Evolutionary conservation across 1,140 invertebrate genomes (phyloP).

Genomic region (Heliconius hewitsoni): DNA sequence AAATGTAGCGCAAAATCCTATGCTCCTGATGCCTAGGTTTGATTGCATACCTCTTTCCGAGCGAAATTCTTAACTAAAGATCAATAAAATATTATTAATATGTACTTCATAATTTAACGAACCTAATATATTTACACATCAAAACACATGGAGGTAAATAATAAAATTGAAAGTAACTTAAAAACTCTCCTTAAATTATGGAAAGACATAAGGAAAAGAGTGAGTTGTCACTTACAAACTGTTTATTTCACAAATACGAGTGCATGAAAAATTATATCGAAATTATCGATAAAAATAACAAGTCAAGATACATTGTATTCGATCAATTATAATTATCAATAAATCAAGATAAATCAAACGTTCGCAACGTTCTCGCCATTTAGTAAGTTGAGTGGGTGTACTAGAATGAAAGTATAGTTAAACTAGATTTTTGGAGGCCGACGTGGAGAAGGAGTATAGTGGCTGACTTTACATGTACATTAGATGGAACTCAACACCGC

Average conservation of each 20-base stretch:
- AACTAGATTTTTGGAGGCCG: neutral
- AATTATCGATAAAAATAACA: neutral
- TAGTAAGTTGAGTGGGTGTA: neutral
- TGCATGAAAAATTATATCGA: neutral
- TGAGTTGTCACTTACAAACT: neutral
- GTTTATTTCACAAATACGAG: neutral
- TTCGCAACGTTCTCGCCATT: neutral
- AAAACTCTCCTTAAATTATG: too few relatives aligned
- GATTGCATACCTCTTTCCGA: too few relatives aligned
- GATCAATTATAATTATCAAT: conserved; percentile 12
- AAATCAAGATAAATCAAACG: conserved; percentile 2
- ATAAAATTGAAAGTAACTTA: too few relatives aligned
- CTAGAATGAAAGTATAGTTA: neutral
- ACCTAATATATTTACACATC: too few relatives aligned
- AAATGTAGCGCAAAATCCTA: too few relatives aligned
- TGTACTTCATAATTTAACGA: too few relatives aligned
- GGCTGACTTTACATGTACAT: too few relatives aligned
- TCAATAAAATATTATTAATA: too few relatives aligned
- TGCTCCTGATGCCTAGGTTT: too few relatives aligned
- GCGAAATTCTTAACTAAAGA: too few relatives aligned
- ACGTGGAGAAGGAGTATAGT: too few relatives aligned
- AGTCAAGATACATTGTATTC: neutral
- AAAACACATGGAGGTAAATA: too few relatives aligned
- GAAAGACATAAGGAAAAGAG: neutral
- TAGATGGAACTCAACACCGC: neutral